Evolutionary conservation across 1,140 invertebrate genomes (phyloP).

Genomic region (Schmidtea mediterranea): DNA sequence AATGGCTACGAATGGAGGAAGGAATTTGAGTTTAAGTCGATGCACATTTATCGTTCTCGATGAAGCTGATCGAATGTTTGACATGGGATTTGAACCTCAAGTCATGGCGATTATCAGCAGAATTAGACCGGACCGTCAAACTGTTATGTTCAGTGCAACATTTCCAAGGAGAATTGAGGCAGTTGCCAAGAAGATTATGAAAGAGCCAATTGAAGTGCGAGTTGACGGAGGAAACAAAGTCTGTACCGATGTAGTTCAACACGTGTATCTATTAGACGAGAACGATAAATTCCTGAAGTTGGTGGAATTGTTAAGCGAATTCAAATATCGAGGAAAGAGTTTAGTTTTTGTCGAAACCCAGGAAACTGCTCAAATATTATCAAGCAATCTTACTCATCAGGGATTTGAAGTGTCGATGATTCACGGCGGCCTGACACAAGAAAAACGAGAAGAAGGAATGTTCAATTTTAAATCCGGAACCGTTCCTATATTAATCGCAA

Average conservation of each 20-base stretch:
- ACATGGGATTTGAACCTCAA: slow-evolving; percentile 22
- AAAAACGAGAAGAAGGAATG: slow-evolving; percentile 5
- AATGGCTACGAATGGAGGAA: slow-evolving; percentile 13
- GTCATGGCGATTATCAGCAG: slow-evolving; percentile 18
- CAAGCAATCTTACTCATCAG: background rate
- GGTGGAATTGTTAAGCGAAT: slow-evolving; percentile 3
- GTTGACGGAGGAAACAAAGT: background rate
- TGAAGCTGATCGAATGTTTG: slow-evolving; percentile 19
- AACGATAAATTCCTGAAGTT: slow-evolving; percentile 20
- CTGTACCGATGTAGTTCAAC: slow-evolving; percentile 19
- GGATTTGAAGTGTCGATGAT: slow-evolving; percentile 1
- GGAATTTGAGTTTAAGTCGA: slow-evolving; percentile 13
- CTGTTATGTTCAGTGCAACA: slow-evolving; percentile 22
- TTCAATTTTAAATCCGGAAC: slow-evolving; percentile 5
- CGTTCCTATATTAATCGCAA: slow-evolving; percentile 2
- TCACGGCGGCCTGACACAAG: slow-evolving; percentile 2
- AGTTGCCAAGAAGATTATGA: background rate
- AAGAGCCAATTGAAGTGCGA: background rate
- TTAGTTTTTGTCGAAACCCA: slow-evolving; percentile 1
- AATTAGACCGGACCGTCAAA: slow-evolving; percentile 25
- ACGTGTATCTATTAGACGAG: slow-evolving; percentile 62
- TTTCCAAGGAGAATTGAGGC: slow-evolving; percentile 11
- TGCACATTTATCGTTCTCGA: slow-evolving; percentile 21
- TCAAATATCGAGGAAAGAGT: background rate
- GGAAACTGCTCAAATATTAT: background rate